phyloP scores from a whole-genome alignment of 1,140 invertebrate genomes.

The Liolophura sinensis region DNA sequence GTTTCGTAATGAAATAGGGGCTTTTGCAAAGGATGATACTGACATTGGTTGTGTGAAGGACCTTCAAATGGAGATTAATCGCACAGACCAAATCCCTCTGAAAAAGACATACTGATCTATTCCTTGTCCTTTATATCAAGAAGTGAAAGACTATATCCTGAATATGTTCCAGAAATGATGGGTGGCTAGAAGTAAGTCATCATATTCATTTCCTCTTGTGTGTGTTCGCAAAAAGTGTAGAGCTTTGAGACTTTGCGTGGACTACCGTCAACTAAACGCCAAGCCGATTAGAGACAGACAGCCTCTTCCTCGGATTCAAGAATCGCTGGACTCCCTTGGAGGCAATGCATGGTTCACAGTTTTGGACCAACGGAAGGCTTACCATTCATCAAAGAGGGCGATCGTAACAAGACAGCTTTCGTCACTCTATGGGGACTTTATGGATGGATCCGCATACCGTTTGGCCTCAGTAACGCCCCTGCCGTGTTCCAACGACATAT shows the following conservation, averaged over 20 bases:
- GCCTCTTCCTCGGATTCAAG: constrained; percentile 17
- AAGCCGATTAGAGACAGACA: constrained; percentile 1
- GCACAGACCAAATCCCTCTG: background rate
- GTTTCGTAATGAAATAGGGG: background rate
- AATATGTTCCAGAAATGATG: background rate
- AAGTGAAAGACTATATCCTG: constrained; percentile 7
- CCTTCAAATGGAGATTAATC: constrained; percentile 2
- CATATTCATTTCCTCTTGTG: constrained; percentile 10
- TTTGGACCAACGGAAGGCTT: constrained; percentile 18
- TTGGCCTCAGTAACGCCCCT: constrained; percentile 20
- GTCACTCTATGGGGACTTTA: constrained; percentile 9
- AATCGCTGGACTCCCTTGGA: constrained; percentile 12
- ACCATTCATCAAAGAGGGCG: constrained; percentile 15
- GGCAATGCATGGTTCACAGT: constrained; percentile 13
- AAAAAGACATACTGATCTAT: background rate
- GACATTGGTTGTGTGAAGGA: constrained; percentile 4
- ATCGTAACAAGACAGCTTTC: constrained; percentile 24
- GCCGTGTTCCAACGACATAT: constrained; percentile 16
- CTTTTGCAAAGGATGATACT: constrained; percentile 3
- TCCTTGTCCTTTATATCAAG: constrained; percentile 2
- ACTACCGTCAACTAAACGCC: constrained; percentile 9
- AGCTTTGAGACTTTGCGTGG: constrained; percentile 10
- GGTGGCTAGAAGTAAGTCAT: background rate
- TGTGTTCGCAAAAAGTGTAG: constrained; percentile 10
- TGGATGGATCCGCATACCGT: constrained; percentile 15